Percentiles rank a stretch among this genome's conserved stretches.
Evolutionary conservation across 2,888 invertebrate genomes (phyloP).

Genomic region (Pterostichus madidus): DNA sequence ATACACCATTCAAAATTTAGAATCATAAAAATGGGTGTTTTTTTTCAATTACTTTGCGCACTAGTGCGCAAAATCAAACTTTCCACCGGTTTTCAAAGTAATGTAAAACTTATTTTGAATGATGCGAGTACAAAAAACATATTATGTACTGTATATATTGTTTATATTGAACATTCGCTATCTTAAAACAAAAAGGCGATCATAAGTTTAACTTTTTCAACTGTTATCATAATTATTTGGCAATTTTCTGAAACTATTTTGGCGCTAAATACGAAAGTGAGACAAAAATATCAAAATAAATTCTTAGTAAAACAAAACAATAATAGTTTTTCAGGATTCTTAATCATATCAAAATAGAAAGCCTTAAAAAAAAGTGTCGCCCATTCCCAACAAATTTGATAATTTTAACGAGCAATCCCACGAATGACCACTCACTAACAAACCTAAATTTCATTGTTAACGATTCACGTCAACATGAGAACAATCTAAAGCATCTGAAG

Average conservation of each 20-base stretch:
- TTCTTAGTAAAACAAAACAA: not conserved
- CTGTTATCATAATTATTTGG: not conserved
- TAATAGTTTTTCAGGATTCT: not conserved
- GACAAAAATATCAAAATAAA: not conserved
- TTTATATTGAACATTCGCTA: too few relatives aligned
- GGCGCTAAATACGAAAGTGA: not conserved
- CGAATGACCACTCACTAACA: conserved; percentile 1
- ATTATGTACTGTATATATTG: too few relatives aligned
- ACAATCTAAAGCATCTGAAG: not conserved
- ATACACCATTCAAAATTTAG: too few relatives aligned
- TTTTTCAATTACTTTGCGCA: too few relatives aligned
- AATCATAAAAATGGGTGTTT: too few relatives aligned
- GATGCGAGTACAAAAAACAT: too few relatives aligned
- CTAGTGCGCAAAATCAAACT: too few relatives aligned
- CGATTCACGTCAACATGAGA: not conserved
- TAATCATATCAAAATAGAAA: not conserved
- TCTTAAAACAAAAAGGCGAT: too few relatives aligned
- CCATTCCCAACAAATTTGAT: conserved; percentile 17
- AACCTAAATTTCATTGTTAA: not conserved
- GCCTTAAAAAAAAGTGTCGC: not conserved
- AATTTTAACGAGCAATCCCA: not conserved
- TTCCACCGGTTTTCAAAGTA: too few relatives aligned
- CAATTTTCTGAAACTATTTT: not conserved
- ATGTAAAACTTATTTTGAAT: too few relatives aligned
- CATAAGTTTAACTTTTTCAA: not conserved